Evolutionary conservation across 1,140 invertebrate species (phyloP), one percentile per base, ranked within the genome.

Genomic region (Bursaphelenchus mucronatus): DNA sequence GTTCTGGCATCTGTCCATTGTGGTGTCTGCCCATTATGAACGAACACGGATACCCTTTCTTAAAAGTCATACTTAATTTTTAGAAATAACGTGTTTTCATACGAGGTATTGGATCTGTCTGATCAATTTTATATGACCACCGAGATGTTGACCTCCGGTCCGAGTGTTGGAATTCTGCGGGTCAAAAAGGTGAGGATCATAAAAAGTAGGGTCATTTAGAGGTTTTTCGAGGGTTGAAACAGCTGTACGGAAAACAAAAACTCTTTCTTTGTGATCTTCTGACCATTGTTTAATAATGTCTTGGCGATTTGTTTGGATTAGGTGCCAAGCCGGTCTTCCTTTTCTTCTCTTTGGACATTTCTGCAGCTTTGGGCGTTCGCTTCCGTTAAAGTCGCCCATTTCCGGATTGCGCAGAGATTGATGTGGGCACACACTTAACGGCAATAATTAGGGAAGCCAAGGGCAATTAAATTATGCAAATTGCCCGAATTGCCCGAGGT

Each of bases 41-140:
- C n/a, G n/a, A n/a, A n/a, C n/a, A n/a, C n/a, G n/a, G n/a, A 30
- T 30, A 30, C 30, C 5, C 5, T 30, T 30, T 30, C 2, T 30
- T 30, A 30, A n/a, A n/a, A 30, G 30, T 30, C 30, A 30, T 45
- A 45, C 8, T 65, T 15, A 19, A 44, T 46, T 61, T 76, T 21
- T 21, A 78, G 75, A 11, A 70, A 79, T 49, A 80, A 80, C 30
- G 51, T 76, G 10, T 76, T 80, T 63, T 57, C 71, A 3, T 79
- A 77, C 51, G 59, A 73, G 9, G 50, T 80, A n/a, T 58, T 66
- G 11, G 72, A 79, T 15, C 52, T 50, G 21, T 52, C 58, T 10
- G 67, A 75, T 19, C 73, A 68, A 59, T 79, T 79, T 52, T 79
- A 79, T 64, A 66, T 79, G 50, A 79, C 79, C 8, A 79, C 70